A percentile compares a stretch with the other conserved stretches of the same genome.
phyloP scores from a whole-genome alignment of 2,888 invertebrate genomes.

The Zaprionus lineosus region DNA sequence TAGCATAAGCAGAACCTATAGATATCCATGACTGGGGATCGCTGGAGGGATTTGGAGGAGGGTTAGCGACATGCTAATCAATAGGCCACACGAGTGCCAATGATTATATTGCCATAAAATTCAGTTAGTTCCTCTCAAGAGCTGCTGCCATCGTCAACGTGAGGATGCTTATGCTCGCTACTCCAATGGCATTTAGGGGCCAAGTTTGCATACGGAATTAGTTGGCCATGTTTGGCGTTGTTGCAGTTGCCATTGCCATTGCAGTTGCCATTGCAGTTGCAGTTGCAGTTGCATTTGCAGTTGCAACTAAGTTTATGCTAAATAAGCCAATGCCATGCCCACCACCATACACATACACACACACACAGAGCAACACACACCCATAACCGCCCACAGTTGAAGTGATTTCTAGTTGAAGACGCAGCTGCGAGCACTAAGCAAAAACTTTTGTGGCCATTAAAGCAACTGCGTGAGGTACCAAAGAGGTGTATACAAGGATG shows the following conservation, averaged over 20 bases:
- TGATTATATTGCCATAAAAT: conserved; percentile 76
- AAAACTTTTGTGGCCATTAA: conserved; percentile 52
- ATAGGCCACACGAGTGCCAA: conserved; percentile 76
- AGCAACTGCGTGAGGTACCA: conserved; percentile 31
- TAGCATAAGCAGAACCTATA: conserved; percentile 59
- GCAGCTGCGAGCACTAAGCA: conserved; percentile 40
- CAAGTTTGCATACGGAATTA: conserved; percentile 75
- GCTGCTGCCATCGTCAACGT: conserved; percentile 17
- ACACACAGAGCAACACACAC: no score
- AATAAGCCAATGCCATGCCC: conserved; percentile 68
- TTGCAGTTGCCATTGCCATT: conserved; percentile 18
- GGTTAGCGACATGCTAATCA: conserved; percentile 67
- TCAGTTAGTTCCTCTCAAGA: conserved; percentile 68
- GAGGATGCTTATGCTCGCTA: conserved; percentile 1
- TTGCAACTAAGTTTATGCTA: conserved; percentile 67
- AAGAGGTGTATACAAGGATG: background rate
- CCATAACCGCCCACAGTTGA: conserved; percentile 28
- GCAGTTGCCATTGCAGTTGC: conserved; percentile 43
- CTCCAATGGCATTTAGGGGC: conserved; percentile 61
- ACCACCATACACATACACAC: no score
- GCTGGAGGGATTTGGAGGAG: background rate
- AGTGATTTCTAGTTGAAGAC: conserved; percentile 49
- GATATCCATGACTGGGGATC: conserved; percentile 28
- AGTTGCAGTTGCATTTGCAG: conserved; percentile 18
- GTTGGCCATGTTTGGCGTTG: conserved; percentile 68